Percentiles rank a stretch among this genome's conserved stretches.
Evolutionary conservation across 2,888 invertebrate species (phyloP).

Genomic region (Sphecodes monilicornis): DNA sequence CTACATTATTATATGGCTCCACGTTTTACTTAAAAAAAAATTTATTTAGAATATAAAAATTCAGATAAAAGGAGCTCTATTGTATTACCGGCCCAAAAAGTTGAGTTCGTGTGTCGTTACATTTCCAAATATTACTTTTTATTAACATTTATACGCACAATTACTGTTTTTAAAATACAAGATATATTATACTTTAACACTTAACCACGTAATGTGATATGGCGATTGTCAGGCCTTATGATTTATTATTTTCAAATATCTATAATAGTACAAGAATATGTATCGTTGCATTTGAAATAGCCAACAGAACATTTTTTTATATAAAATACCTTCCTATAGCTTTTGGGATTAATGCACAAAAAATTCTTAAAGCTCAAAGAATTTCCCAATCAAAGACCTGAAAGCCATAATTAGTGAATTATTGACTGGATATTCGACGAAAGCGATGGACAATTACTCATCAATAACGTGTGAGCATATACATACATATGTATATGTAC

Average conservation of each 20-base stretch:
- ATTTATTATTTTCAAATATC: background rate
- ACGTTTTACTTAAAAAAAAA: background rate
- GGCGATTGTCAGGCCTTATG: background rate
- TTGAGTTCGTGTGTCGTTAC: background rate
- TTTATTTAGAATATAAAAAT: background rate
- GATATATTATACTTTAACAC: constrained; percentile 9
- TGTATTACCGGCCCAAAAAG: background rate
- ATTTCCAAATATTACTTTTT: background rate
- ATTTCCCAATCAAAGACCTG: background rate
- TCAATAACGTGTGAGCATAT: background rate
- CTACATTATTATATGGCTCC: too few relatives aligned
- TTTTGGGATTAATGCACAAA: background rate
- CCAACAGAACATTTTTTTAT: background rate
- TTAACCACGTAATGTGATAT: background rate
- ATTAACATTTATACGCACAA: constrained; percentile 13
- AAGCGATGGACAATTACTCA: constrained; percentile 10
- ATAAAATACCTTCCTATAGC: background rate
- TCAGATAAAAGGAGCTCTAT: background rate
- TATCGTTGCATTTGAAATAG: background rate
- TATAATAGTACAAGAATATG: background rate
- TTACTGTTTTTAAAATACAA: background rate
- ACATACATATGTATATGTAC: constrained; percentile 2
- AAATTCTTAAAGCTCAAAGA: background rate
- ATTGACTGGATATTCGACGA: constrained; percentile 8
- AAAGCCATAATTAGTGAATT: constrained; percentile 11